These are phyloP conservation scores for Mesembrinibis cayennensis DNA, from an alignment of 2,113 vertebrate genomes.

Conservation along the genomic window DNA sequence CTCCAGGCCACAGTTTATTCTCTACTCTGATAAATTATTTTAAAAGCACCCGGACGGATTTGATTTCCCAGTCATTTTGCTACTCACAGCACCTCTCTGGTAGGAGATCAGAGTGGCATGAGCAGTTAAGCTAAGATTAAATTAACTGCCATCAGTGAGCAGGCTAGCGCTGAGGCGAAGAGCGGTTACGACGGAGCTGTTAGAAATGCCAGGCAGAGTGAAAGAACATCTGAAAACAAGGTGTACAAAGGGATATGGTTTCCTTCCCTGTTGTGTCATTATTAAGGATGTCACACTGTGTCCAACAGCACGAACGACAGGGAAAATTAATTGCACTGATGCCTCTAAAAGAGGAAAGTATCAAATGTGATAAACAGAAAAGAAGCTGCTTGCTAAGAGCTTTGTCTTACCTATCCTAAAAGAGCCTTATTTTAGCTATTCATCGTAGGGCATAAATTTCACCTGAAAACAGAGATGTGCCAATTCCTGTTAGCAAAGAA, in stretches of 20 bases:
- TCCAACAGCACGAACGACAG: background rate
- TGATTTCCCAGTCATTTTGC: background rate
- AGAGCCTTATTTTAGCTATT: background rate
- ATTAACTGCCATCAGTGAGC: background rate
- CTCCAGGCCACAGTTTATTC: background rate
- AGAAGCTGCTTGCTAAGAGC: background rate
- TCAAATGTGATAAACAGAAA: background rate
- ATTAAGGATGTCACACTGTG: background rate
- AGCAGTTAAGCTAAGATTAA: background rate
- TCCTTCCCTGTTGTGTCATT: background rate
- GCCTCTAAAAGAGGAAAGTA: background rate
- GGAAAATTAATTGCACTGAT: background rate
- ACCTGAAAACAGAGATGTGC: background rate
- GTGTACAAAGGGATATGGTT: background rate
- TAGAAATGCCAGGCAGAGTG: background rate
- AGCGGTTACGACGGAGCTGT: too few species aligned
- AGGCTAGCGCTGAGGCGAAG: background rate
- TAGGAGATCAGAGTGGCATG: background rate
- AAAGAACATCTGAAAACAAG: background rate
- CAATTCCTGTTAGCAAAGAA: background rate
- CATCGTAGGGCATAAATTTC: background rate
- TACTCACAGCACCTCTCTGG: background rate
- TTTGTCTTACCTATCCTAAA: background rate
- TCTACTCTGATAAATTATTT: background rate
- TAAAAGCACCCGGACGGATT: background rate